Base-by-base conservation (phyloP, 2,797 vertebrate genomes). In the Platalea minor region DNA sequence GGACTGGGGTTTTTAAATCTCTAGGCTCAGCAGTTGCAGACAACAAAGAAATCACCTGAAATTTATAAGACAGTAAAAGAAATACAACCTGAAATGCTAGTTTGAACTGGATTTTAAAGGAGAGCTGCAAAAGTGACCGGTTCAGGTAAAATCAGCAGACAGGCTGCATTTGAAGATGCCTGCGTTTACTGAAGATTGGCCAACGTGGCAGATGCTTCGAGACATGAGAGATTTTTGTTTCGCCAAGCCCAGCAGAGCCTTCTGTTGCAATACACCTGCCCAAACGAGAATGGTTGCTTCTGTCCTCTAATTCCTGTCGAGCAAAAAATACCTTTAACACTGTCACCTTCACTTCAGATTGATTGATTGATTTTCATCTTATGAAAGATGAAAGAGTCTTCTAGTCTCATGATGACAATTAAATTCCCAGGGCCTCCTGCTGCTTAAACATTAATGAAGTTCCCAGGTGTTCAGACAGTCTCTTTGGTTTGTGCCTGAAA, bases 201-300 rank as follows among this genome's bases (percentile, higher is more conserved):
- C 96, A 95, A 83, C 0, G 3, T 75, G 91, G 88, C 95, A 97
- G 96, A 93, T 95, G 93, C 93, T 95, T 92, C 2, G 2, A 92
- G 84, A 78, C 43, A 31, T 21, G 72, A 92, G 94, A 92, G 69
- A 21, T 89, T 93, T 95, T 95, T 96, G 89, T 89, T 87, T 95
- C 93, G 94, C 94, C 93, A 92, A 96, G 88, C 95, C 89, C 94
- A 96, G 84, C 86, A 88, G 96, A 95, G 78, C 94, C 96, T 96
- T 97, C 93, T 97, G 95, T 96, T 89, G 57, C 64, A 64, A 16
- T 85, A 33, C 88, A 96, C 94, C 96, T 97, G 92, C 78, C 78
- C 3, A 1, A 74, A 60, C 0, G 7, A 53, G 74, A 89, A 25
- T 11, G 53, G 28, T 46, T 57, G 15, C 78, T 77, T 89, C 89